Conservation (phyloP, 2,888 invertebrate species). For the Nemapogon koenigi region DNA sequence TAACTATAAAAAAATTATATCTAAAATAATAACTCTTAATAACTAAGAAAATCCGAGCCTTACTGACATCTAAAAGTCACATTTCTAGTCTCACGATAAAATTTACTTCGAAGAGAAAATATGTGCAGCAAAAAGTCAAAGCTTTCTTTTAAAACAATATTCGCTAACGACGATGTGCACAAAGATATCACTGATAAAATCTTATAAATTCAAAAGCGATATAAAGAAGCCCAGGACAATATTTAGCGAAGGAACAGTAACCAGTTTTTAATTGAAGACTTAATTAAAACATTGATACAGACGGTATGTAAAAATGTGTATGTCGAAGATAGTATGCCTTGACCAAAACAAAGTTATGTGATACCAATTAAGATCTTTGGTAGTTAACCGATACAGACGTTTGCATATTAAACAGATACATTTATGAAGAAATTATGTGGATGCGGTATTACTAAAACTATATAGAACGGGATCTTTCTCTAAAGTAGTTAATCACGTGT, state of each 20-base stretch:
- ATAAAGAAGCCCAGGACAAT: conserved; percentile 3
- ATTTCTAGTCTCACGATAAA: no score
- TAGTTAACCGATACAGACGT: conserved; percentile 19
- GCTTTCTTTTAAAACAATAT: no score
- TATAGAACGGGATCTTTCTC: no score
- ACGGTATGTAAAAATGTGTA: conserved; percentile 31
- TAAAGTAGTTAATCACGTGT: no score
- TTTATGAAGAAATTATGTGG: conserved; percentile 2
- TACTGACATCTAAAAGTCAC: no score
- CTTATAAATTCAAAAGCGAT: background rate
- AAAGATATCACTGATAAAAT: conserved; percentile 1
- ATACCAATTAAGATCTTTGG: conserved; percentile 26
- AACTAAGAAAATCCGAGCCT: no score
- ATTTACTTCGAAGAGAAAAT: no score
- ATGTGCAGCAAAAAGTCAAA: no score
- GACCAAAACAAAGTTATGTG: conserved; percentile 19
- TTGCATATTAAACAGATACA: conserved; percentile 17
- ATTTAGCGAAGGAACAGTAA: conserved; percentile 1
- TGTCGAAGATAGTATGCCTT: conserved; percentile 19
- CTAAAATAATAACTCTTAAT: no score
- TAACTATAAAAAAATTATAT: no score
- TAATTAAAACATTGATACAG: conserved; percentile 24
- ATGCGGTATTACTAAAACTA: background rate
- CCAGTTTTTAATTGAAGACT: conserved; percentile 15
- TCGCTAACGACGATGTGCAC: no score